Base-by-base conservation (phyloP, 2,888 invertebrate species). In the Leucozona laternaria region DNA sequence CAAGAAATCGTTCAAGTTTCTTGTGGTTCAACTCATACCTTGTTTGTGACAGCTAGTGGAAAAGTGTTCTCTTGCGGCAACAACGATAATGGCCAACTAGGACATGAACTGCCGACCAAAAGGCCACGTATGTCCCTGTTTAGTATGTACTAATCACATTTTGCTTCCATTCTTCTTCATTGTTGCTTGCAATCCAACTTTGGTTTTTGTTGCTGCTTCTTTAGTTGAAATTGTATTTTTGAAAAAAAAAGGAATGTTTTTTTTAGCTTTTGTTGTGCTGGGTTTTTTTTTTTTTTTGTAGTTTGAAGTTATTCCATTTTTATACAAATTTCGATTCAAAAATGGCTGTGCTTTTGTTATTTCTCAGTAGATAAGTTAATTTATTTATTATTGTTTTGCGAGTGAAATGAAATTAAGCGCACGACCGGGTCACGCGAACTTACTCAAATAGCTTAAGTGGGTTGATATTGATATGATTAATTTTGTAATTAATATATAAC, bases 61-160 rank as follows among this genome's bases (percentile, higher is more conserved):
- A 94, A 96, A 89, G 93, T 98, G 7, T 98, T 95, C 92, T 96
- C 98, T 2, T 98, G 98, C 93, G 99, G 99, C 1, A 96, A 94
- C 91, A 99, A 99, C 93, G 98, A 98, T 90, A 95, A 95, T 90
- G 97, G 98, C 1, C 99, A 99, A 92, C 94, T 99, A 72, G 99
- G 98, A 6, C 96, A 96, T 90, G 93, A 94, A 40, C 93, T 94
- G 89, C 93, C 95, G 55, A 93, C 94, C 90, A 95, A 94, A 94
- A 93, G 95, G 93, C 94, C 95, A 93, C 95, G 95, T 95, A 94
- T 94, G 95, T 95, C 94, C 90, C 87, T 91, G 90, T 94, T 94
- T 94, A 93, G 94, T 94, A 94, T 94, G 94, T 94, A 92, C 91
- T 68, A n/a, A 53, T 68, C 75, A 79, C 76, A 75, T 82, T 77